Conservation (phyloP, 92 coral and sea anemone species). For the Isaurus tuberculatus region DNA sequence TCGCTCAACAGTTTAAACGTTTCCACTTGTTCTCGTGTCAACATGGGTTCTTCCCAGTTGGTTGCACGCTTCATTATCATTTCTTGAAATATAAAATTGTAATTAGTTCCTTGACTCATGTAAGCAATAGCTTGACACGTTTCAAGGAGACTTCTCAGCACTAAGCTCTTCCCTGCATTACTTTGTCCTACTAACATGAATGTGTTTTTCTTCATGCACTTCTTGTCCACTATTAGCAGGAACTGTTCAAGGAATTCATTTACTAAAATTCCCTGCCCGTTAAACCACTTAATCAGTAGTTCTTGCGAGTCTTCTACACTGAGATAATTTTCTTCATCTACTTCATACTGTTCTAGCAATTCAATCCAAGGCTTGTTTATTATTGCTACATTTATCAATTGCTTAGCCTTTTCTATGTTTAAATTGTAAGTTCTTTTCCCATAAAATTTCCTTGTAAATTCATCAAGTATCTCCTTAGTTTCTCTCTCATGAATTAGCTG, state of each 20-base stretch:
- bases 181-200: background rate
- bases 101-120: background rate
- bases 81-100: conserved; percentile 1
- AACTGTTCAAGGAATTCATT: background rate
- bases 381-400: background rate
- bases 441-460: background rate
- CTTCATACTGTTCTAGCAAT: background rate
- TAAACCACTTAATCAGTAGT: background rate
- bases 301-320: background rate
- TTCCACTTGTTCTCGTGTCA: background rate
- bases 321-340: background rate
- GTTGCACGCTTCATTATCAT: background rate
- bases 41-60: background rate
- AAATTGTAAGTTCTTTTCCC: background rate
- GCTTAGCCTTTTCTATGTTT: background rate
- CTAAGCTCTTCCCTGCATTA: background rate
- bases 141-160: background rate
- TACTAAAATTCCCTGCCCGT: background rate
- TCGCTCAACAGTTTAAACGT: background rate
- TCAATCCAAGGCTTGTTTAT: background rate
- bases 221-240: background rate
- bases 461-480: background rate
- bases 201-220: background rate
- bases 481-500: background rate
- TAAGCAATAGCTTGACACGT: background rate